phyloP scores from a whole-genome alignment of 2,888 invertebrate species.

The Therioaphis trifolii region DNA sequence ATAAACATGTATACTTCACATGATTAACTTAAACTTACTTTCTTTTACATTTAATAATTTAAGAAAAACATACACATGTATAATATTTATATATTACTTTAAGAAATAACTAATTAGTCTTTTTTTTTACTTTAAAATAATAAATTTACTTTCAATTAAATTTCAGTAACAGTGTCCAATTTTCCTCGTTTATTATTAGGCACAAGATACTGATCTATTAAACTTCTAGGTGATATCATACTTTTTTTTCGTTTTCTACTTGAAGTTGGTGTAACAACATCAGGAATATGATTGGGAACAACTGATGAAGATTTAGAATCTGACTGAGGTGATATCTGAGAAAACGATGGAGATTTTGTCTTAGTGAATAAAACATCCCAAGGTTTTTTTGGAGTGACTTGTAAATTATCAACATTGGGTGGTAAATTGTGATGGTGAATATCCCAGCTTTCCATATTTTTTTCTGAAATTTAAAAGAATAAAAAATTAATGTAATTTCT shows the following conservation, averaged over 20 bases:
- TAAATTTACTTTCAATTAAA: too few relatives aligned
- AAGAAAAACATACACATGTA: too few relatives aligned
- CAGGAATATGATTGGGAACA: background rate
- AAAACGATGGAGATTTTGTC: background rate
- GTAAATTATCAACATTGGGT: background rate
- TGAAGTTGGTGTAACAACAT: conserved; percentile 4
- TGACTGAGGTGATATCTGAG: background rate
- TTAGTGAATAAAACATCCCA: conserved; percentile 5
- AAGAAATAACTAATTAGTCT: too few relatives aligned
- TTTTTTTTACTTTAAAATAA: too few relatives aligned
- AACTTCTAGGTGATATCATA: background rate
- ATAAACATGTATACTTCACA: too few relatives aligned
- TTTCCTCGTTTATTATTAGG: background rate
- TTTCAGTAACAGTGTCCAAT: conserved; percentile 1
- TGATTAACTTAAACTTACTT: too few relatives aligned
- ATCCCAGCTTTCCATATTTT: background rate
- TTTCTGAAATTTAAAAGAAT: conserved; percentile 2
- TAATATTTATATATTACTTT: too few relatives aligned
- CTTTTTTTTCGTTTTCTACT: conserved; percentile 40
- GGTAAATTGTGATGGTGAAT: background rate
- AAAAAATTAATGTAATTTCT: background rate
- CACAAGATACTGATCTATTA: conserved; percentile 19
- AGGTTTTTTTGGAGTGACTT: background rate
- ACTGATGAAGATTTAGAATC: background rate
- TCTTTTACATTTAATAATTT: too few relatives aligned